These are phyloP conservation scores for Anas platyrhynchos DNA, from an alignment of 2,113 vertebrate genomes.

Conservation along the genomic window DNA sequence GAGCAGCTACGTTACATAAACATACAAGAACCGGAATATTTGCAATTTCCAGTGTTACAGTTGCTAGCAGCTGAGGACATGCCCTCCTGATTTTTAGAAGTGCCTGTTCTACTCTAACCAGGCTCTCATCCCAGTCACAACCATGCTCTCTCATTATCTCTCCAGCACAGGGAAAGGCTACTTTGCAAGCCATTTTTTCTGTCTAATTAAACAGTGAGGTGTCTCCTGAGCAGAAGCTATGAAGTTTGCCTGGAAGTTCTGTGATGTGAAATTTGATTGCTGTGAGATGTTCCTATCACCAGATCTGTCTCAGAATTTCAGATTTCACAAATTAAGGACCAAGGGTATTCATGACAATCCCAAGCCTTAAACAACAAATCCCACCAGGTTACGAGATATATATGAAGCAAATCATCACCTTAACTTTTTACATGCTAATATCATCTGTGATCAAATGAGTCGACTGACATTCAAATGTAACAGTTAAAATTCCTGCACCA, in stretches of 20 bases:
- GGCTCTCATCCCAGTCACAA: not conserved
- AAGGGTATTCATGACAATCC: not conserved
- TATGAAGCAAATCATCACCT: not conserved
- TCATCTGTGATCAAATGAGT: not conserved
- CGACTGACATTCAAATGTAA: conserved; percentile 65
- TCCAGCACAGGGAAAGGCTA: fast-evolving
- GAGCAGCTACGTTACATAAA: not conserved
- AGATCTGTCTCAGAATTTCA: not conserved
- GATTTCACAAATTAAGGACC: not conserved
- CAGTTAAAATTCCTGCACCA: conserved; percentile 47
- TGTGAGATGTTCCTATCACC: fast-evolving
- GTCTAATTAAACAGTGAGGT: not conserved
- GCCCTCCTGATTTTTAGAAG: not conserved
- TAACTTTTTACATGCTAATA: not conserved
- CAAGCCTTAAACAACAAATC: not conserved
- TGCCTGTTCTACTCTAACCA: not conserved
- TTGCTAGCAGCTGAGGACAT: not conserved
- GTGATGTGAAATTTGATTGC: not conserved
- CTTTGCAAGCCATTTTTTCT: not conserved
- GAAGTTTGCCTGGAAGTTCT: not conserved
- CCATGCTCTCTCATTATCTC: fast-evolving
- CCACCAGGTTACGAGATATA: not conserved
- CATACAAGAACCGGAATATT: not conserved
- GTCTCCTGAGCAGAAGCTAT: not conserved
- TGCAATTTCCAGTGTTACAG: not conserved